phyloP scores from a whole-genome alignment of 2,888 invertebrate genomes.

The Hyppa rectilinea region DNA sequence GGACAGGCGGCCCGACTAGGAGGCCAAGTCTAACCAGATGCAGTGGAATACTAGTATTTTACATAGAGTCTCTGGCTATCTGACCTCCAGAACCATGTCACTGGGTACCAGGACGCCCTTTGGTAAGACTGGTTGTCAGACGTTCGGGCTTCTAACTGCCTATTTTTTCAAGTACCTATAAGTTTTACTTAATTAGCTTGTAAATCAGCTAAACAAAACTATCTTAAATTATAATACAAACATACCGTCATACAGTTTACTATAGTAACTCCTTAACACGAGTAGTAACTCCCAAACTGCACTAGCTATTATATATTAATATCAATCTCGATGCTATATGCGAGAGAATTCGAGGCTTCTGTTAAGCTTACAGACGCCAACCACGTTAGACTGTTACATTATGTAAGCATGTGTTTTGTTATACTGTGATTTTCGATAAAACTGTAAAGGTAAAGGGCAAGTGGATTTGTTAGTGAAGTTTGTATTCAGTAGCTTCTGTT shows the following conservation, averaged over 20 bases:
- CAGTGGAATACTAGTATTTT: too few species aligned
- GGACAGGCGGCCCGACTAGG: too few species aligned
- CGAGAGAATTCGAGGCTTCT: constrained; percentile 52
- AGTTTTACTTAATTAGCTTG: constrained; percentile 6
- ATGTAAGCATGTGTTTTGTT: constrained; percentile 27
- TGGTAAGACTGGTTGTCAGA: too few species aligned
- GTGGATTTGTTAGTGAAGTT: not conserved
- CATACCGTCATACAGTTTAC: constrained; percentile 15
- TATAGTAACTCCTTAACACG: constrained; percentile 27
- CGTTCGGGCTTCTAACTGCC: too few species aligned
- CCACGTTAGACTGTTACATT: constrained; percentile 43
- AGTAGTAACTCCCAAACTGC: constrained; percentile 61
- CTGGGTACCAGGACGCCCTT: too few species aligned
- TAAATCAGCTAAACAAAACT: not conserved
- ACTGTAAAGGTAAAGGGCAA: constrained; percentile 3
- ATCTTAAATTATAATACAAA: constrained; percentile 21
- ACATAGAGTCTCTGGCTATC: too few species aligned
- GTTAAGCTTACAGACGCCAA: constrained; percentile 47
- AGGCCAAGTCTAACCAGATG: too few species aligned
- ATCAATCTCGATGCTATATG: constrained; percentile 67
- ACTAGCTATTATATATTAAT: constrained; percentile 72
- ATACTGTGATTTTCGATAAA: constrained; percentile 13
- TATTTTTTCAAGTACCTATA: too few species aligned
- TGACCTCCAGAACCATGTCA: too few species aligned
- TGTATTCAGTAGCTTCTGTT: constrained; percentile 11